Conservation (phyloP, 2,113 vertebrate species). For the Girardinichthys multiradiatus region DNA sequence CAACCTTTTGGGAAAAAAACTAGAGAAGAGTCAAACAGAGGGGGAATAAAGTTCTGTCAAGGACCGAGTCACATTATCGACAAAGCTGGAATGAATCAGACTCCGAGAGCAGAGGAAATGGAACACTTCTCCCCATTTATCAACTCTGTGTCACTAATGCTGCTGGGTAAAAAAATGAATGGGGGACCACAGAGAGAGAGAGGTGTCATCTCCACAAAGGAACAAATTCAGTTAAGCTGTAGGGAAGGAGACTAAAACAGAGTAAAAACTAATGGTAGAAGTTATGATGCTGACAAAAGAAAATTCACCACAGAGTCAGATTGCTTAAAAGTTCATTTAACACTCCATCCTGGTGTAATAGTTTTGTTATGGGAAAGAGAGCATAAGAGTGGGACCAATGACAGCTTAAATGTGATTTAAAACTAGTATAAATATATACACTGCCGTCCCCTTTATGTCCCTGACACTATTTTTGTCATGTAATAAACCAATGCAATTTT, state of each 20-base stretch:
- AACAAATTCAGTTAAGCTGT: constrained; percentile 28
- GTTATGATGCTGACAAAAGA: neutral
- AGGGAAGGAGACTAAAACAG: neutral
- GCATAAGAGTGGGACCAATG: neutral
- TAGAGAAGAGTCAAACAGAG: neutral
- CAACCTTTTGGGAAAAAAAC: neutral
- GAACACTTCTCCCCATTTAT: constrained; percentile 56
- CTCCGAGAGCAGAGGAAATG: constrained; percentile 27
- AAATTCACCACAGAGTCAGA: neutral
- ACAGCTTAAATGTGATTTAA: neutral
- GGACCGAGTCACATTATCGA: constrained; percentile 19
- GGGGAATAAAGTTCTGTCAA: constrained; percentile 16
- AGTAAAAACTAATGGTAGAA: neutral
- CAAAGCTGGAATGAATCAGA: constrained; percentile 43
- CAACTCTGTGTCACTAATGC: constrained; percentile 38
- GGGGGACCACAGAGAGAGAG: neutral
- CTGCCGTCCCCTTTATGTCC: neutral
- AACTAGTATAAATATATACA: neutral
- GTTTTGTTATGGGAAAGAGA: neutral
- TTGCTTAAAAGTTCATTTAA: neutral
- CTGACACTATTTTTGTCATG: neutral
- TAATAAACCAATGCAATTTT: neutral
- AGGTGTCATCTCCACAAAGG: constrained; percentile 25
- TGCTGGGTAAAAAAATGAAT: constrained; percentile 32
- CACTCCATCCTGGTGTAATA: neutral